Evolutionary conservation across 2,113 vertebrate genomes (phyloP), one percentile per base, ranked within the genome.

Genomic region (Sciurus niger): DNA sequence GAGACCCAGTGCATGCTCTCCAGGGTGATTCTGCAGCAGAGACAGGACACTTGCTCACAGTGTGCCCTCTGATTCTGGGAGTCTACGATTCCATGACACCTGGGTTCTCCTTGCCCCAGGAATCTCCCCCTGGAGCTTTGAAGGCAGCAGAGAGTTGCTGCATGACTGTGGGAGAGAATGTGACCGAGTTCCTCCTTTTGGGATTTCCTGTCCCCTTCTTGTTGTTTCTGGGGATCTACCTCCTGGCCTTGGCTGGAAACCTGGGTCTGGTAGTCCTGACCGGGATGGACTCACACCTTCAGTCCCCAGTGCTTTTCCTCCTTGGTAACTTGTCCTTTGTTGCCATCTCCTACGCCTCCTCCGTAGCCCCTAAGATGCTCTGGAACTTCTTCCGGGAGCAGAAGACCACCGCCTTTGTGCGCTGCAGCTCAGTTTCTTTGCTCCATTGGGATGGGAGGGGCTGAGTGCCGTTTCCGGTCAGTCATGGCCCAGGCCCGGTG

Each of bases 401-500:
- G 92, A 96, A 93, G 72, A 46, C 72, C 60, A 74, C 95, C 88
- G 94, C 89, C 32, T 94, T 93, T 25, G 4, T 63, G 63, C 80
- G 96, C 22, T 96, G 84, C 80, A 92, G n/a, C 60, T 65, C 97
- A 87, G 11, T 34, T 89, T 55, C 97, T 97, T 85, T 76, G 96
- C 80, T 97, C 96, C 48, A n/a, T 73, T 18, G 82, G 80, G 17
- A 90, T 94, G 97, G 93, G 93, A 22, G 77, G 34, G 8, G 76
- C 93, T 0, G 97, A 93, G 32, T 92, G 93, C 37, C 92, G 88
- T 40, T 90, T 97, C 40, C 76, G 90, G 46, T 94, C 72, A 9
- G 93, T 90, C 63, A 97, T 97, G 97, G 97, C 98, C 2, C 97
- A 95, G 28, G 96, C 97, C 72, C 58, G 73, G 6, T 96, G 94